Percentiles rank a stretch among this genome's conserved stretches.
Conservation (phyloP, 2,113 vertebrate genomes). For the Labrus mixtus region DNA sequence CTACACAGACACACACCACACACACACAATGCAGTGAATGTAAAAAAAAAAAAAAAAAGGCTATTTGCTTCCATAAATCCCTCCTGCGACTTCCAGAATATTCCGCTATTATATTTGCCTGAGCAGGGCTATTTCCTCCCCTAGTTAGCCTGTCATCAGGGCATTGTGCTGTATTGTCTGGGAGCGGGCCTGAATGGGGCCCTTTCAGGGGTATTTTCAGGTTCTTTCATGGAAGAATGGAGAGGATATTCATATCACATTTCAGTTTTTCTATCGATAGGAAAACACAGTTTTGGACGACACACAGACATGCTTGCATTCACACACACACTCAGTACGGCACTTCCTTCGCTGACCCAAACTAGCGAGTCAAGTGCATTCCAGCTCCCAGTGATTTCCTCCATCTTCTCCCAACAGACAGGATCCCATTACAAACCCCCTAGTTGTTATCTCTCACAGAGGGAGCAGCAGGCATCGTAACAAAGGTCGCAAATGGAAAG, state of each 20-base stretch:
- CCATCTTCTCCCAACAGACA: constrained; percentile 71
- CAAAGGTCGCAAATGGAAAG: constrained; percentile 11
- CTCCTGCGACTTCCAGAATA: constrained; percentile 71
- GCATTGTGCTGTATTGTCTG: constrained; percentile 73
- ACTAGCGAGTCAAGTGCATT: constrained; percentile 76
- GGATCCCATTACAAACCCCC: constrained; percentile 73
- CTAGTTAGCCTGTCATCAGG: constrained; percentile 79
- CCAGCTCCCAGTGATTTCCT: constrained; percentile 71
- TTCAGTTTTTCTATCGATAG: constrained; percentile 74
- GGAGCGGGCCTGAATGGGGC: constrained; percentile 63
- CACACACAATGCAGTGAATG: constrained; percentile 34
- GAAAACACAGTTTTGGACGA: constrained; percentile 61
- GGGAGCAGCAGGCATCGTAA: constrained; percentile 47
- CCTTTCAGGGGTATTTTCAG: constrained; percentile 74
- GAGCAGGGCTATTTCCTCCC: constrained; percentile 75
- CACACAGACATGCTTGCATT: constrained; percentile 31
- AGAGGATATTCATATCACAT: constrained; percentile 81
- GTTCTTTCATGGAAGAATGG: constrained; percentile 74
- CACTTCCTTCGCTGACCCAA: constrained; percentile 74
- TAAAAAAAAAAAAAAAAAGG: constrained; percentile 57
- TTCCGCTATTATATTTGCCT: constrained; percentile 67
- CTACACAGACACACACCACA: constrained; percentile 32
- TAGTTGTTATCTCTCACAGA: constrained; percentile 58
- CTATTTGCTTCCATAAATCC: constrained; percentile 70
- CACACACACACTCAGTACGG: constrained; percentile 40